Evolutionary conservation across 2,113 vertebrate species (phyloP).

Genomic region (Electrona antarctica): DNA sequence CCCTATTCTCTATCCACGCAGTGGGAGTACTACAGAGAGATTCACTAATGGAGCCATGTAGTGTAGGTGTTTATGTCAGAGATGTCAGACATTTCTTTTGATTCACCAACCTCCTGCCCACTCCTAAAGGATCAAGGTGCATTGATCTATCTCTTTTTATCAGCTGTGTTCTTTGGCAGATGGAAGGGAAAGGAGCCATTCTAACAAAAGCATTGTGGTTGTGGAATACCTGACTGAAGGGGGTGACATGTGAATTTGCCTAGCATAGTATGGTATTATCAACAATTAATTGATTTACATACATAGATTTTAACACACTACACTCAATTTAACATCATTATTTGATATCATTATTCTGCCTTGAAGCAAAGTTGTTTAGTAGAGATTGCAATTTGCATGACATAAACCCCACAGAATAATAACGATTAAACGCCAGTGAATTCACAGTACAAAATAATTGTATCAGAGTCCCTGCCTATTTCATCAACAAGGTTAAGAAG

Average conservation of each 20-base stretch:
- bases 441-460: no score
- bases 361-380: no score
- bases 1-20: background rate
- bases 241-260: background rate
- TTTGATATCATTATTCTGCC: no score
- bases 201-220: constrained; percentile 59
- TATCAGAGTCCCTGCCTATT: background rate
- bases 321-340: no score
- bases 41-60: constrained; percentile 37
- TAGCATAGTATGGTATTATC: background rate
- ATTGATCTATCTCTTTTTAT: constrained; percentile 75
- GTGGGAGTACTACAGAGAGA: constrained; percentile 5
- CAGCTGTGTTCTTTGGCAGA: constrained; percentile 86
- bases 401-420: no score
- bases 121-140: constrained; percentile 53
- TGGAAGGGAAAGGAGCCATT: constrained; percentile 76
- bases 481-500: constrained; percentile 2
- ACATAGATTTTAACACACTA: background rate
- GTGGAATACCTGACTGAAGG: background rate
- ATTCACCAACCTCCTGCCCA: constrained; percentile 51
- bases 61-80: background rate
- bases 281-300: constrained; percentile 23
- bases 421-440: no score
- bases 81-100: constrained; percentile 34
- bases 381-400: no score